Evolutionary conservation across 2,113 vertebrate genomes (phyloP), one percentile per base, ranked within the genome.

Genomic region (Coptodon bakossiorum): DNA sequence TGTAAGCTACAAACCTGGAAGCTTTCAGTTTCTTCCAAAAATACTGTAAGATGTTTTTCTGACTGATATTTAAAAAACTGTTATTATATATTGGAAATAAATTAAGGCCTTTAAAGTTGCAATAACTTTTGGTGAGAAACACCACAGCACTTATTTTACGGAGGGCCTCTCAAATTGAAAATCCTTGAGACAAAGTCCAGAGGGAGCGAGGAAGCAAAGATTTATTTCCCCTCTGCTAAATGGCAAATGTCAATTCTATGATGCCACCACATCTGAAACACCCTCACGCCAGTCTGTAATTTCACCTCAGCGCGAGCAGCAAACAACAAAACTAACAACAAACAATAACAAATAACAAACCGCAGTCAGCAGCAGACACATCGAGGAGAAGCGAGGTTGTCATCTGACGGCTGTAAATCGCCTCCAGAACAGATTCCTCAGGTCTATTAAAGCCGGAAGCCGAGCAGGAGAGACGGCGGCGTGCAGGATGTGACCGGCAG

Each of bases 401-500:
- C 86, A 89, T 88, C 82, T 79, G 88, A 87, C 66, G 11, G 56
- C 79, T 6, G 81, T 36, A 92, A 92, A 91, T 92, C 57, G 53
- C 89, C 90, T 92, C 81, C 87, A 87, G 83, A 73, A 40, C 88
- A 88, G 89, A 95, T 94, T 93, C 91, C 92, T 93, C 89, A 88
- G 92, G 90, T 94, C 91, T 89, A 92, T 94, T 94, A 91, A 71
- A 83, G 90, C 40, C 66, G 84, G 89, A 92, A 86, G 83, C 85
- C 19, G 34, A 79, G 90, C 52, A 59, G 88, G 71, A 85, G 87
- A 85, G 83, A 84, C 7, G 86, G 87, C 43, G 22, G 92, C 43
- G 43, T 56, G 91, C 85, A 38, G 93, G 93, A 90, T 93, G 93
- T 95, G 93, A 94, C 90, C 66, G 31, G 83, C 89, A 59, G 81